Conservation (phyloP, 1,140 invertebrate genomes). For the Gryllus bimaculatus region DNA sequence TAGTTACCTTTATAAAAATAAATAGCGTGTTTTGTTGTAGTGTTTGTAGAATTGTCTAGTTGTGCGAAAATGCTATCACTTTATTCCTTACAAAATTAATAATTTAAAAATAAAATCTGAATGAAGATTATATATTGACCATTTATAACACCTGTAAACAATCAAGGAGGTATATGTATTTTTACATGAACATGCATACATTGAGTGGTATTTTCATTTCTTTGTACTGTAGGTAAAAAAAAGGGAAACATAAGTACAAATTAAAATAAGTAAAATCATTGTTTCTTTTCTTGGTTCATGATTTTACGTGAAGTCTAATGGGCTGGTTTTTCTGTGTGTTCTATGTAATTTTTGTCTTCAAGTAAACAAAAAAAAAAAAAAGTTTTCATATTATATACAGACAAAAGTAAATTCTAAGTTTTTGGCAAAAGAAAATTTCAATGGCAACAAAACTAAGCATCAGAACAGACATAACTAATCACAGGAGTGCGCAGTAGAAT, state of each 20-base stretch:
- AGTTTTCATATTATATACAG: neutral
- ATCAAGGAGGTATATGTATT: slow-evolving; percentile 4
- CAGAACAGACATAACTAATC: neutral
- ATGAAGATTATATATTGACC: slow-evolving; percentile 5
- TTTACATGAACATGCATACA: neutral
- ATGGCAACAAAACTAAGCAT: neutral
- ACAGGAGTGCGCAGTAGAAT: neutral
- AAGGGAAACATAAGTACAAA: neutral
- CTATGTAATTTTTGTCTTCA: neutral
- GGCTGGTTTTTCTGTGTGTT: neutral
- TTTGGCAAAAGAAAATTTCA: neutral
- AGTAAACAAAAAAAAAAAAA: neutral
- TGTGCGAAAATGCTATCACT: neutral
- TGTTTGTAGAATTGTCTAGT: neutral
- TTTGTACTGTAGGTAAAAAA: neutral
- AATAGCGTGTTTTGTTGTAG: neutral
- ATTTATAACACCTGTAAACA: neutral
- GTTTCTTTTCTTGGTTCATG: neutral
- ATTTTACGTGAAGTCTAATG: neutral
- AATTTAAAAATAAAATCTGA: neutral
- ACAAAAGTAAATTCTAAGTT: neutral
- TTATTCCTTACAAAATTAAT: slow-evolving; percentile 2
- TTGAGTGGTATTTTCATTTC: neutral
- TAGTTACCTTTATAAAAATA: neutral
- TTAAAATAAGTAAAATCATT: neutral